phyloP scores from a whole-genome alignment of 2,113 vertebrate species.

The Oenanthe melanoleuca region DNA sequence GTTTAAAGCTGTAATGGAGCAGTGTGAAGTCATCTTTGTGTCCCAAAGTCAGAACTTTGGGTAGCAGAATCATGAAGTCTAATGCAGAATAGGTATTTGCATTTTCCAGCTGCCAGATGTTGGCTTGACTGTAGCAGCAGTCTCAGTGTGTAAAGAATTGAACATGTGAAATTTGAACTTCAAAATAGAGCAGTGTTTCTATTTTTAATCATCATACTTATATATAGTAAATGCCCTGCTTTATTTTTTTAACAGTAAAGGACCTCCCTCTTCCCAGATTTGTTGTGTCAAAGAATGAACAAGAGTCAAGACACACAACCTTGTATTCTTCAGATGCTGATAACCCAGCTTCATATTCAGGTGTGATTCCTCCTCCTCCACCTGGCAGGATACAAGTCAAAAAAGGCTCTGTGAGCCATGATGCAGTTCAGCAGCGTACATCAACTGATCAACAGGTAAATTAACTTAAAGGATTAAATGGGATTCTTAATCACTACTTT shows the following conservation, averaged over 20 bases:
- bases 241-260: conserved; percentile 82
- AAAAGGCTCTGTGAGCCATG: conserved; percentile 90
- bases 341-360: conserved; percentile 88
- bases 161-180: not conserved
- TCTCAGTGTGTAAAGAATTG: not conserved
- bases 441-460: conserved; percentile 89
- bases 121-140: not conserved
- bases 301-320: conserved; percentile 85
- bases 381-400: conserved; percentile 90
- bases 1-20: not conserved
- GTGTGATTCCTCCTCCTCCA: conserved; percentile 93
- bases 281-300: conserved; percentile 92
- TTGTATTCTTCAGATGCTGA: conserved; percentile 91
- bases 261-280: conserved; percentile 94
- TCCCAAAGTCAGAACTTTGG: not conserved
- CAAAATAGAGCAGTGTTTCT: not conserved
- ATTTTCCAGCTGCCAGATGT: not conserved
- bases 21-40: not conserved
- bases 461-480: not conserved
- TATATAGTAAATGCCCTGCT: not conserved
- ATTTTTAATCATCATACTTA: not conserved
- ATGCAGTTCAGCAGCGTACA: conserved; percentile 84
- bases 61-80: not conserved
- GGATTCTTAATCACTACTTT: not conserved
- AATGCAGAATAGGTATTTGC: not conserved